Conservation (phyloP, 2,797 vertebrate genomes). For the Fundulus diaphanus region DNA sequence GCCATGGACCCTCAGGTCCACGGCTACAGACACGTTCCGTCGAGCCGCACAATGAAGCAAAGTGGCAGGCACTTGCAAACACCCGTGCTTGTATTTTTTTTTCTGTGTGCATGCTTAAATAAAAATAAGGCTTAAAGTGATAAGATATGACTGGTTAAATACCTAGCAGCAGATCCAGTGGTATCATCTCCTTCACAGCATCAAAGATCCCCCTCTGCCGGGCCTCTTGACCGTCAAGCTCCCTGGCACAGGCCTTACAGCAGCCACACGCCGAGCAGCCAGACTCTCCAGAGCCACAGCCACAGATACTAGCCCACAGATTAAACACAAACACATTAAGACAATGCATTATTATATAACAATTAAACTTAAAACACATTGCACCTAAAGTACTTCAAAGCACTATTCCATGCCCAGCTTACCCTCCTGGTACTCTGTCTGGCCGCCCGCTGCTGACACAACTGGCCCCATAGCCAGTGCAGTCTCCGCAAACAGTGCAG, state of each 20-base stretch:
- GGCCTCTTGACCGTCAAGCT: constrained; percentile 97
- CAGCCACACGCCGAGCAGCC: constrained; percentile 97
- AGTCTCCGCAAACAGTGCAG: constrained; percentile 98
- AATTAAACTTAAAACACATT: not conserved
- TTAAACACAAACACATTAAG: constrained; percentile 1
- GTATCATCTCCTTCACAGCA: constrained; percentile 99
- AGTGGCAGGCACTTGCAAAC: not conserved
- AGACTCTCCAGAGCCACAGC: constrained; percentile 98
- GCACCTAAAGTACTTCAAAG: not conserved
- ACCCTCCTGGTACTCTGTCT: constrained; percentile 97
- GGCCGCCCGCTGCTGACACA: constrained; percentile 98
- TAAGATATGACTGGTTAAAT: constrained; percentile 52
- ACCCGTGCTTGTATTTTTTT: not conserved
- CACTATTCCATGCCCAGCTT: constrained; percentile 51
- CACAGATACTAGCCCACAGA: constrained; percentile 88
- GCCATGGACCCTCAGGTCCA: not conserved
- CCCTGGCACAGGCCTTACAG: constrained; percentile 97
- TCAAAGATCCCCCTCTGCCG: constrained; percentile 98
- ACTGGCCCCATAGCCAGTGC: constrained; percentile 97
- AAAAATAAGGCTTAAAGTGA: not conserved
- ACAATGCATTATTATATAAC: not conserved
- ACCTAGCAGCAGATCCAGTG: constrained; percentile 97
- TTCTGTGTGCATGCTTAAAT: not conserved
- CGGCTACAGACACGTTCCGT: not conserved
- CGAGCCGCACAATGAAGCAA: not conserved